Conservation (phyloP, 2,888 invertebrate genomes). For the Eupsilia transversa region DNA sequence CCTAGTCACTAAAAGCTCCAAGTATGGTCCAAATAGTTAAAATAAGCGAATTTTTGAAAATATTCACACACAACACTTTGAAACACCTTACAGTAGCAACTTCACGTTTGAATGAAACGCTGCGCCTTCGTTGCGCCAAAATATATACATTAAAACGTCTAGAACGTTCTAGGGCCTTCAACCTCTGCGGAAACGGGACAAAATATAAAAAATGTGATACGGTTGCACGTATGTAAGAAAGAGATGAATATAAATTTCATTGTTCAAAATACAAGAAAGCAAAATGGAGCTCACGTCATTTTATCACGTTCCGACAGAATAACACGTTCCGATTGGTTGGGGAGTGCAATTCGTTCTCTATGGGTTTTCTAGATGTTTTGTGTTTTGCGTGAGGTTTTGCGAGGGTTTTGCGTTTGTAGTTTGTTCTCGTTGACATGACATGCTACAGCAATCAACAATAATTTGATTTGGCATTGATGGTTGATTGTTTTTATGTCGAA, state of each 20-base stretch:
- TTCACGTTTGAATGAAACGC: slow-evolving; percentile 90
- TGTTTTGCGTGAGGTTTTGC: too few relatives aligned
- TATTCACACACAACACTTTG: slow-evolving; percentile 83
- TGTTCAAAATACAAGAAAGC: slow-evolving; percentile 75
- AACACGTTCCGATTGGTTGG: slow-evolving; percentile 55
- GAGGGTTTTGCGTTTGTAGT: slow-evolving; percentile 14
- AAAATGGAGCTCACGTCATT: slow-evolving; percentile 73
- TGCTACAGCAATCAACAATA: background rate
- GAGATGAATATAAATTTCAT: slow-evolving; percentile 85
- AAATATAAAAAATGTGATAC: slow-evolving; percentile 63
- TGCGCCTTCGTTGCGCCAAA: slow-evolving; percentile 90
- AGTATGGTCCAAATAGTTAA: slow-evolving; percentile 73
- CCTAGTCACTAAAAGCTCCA: slow-evolving; percentile 70
- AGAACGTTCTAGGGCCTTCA: slow-evolving; percentile 92
- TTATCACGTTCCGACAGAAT: slow-evolving; percentile 53
- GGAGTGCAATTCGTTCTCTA: slow-evolving; percentile 66
- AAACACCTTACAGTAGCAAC: slow-evolving; percentile 84
- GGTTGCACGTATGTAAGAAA: slow-evolving; percentile 70
- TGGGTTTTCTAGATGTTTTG: slow-evolving; percentile 23
- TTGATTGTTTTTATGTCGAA: too few relatives aligned
- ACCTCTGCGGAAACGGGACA: slow-evolving; percentile 77
- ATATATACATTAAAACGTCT: slow-evolving; percentile 92
- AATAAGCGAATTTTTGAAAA: slow-evolving; percentile 73
- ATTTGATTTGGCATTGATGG: background rate
- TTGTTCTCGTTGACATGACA: slow-evolving; percentile 39